phyloP scores from a whole-genome alignment of 2,113 vertebrate species.

The Butorides virescens region DNA sequence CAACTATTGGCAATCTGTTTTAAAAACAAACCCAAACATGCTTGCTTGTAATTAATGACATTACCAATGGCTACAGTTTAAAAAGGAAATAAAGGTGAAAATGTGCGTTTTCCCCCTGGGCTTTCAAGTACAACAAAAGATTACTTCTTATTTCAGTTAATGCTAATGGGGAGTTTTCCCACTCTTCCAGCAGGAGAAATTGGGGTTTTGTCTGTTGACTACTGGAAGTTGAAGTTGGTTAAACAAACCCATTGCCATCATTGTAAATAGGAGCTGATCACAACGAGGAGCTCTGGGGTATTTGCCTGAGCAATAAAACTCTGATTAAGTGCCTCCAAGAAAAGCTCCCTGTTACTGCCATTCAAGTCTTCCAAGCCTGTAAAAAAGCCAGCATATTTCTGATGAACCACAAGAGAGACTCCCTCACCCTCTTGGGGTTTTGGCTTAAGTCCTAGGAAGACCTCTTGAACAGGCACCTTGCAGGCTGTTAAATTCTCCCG shows the following conservation, averaged over 20 bases:
- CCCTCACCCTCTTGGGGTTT: not conserved
- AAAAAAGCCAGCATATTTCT: not conserved
- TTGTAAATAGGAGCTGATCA: not conserved
- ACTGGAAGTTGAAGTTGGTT: not conserved
- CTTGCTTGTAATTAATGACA: not conserved
- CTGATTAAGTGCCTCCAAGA: not conserved
- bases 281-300: not conserved
- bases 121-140: not conserved
- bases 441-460: not conserved
- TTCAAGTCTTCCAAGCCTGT: not conserved
- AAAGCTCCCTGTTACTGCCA: not conserved
- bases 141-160: not conserved
- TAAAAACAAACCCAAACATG: not conserved
- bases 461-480: not conserved
- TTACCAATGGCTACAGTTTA: not conserved
- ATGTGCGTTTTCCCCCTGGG: not conserved
- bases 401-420: not conserved
- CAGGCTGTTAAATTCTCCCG: not conserved
- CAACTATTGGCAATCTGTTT: conserved; percentile 7
- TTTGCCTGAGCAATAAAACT: not conserved
- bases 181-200: not conserved
- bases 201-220: not conserved
- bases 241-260: not conserved
- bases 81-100: not conserved
- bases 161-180: not conserved